Evolutionary conservation across 1,140 invertebrate species (phyloP).

Genomic region (Catajapyx aquilonaris): DNA sequence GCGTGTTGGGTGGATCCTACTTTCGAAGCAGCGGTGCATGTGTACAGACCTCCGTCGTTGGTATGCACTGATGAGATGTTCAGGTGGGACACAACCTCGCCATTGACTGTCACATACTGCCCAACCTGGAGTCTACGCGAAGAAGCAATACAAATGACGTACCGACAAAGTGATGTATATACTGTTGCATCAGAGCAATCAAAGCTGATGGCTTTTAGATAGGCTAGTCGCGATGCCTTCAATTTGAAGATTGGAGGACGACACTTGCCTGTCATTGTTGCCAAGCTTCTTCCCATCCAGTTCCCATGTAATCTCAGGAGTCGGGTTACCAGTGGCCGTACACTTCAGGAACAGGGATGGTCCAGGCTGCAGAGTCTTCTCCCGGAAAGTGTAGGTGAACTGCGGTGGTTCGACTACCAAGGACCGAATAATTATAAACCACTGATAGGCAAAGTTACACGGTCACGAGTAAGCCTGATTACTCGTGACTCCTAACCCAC

Average conservation of each 20-base stretch:
- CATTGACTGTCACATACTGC: constrained; percentile 66
- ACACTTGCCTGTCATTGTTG: constrained; percentile 43
- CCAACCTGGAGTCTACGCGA: constrained; percentile 44
- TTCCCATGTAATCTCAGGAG: constrained; percentile 85
- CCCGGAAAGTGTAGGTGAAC: constrained; percentile 62
- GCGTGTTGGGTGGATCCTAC: constrained; percentile 71
- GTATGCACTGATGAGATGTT: constrained; percentile 82
- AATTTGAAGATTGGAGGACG: too few species aligned
- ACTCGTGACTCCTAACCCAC: too few species aligned
- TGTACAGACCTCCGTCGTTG: constrained; percentile 82
- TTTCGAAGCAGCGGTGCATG: constrained; percentile 76
- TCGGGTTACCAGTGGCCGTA: constrained; percentile 69
- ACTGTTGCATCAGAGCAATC: too few species aligned
- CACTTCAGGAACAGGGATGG: constrained; percentile 64
- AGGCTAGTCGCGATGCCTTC: too few species aligned
- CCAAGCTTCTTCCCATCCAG: constrained; percentile 66
- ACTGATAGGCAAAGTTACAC: too few species aligned
- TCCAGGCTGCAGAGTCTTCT: constrained; percentile 70
- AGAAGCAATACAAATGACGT: constrained; percentile 4
- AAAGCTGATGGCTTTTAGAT: too few species aligned
- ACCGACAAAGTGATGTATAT: too few species aligned
- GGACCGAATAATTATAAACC: too few species aligned
- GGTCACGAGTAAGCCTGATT: too few species aligned
- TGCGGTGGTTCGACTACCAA: constrained; percentile 76
- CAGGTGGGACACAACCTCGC: constrained; percentile 81